Conservation (phyloP, 2,888 invertebrate genomes). For the Melipona beecheii region DNA sequence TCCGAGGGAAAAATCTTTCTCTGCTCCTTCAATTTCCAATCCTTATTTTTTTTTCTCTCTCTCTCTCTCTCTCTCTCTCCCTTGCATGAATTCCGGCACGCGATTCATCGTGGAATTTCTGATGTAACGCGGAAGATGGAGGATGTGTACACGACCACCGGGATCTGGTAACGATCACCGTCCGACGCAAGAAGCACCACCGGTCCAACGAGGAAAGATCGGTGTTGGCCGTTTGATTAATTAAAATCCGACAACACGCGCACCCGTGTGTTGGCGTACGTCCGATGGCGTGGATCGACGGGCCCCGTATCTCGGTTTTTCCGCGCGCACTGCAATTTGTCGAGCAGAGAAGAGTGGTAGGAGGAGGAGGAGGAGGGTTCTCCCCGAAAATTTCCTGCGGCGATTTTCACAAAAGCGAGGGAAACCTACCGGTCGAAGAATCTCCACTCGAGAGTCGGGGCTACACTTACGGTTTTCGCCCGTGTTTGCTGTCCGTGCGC, state of each 20-base stretch:
- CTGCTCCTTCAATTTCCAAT: constrained; percentile 57
- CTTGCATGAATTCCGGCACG: not conserved
- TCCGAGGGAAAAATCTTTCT: constrained; percentile 23
- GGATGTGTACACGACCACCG: constrained; percentile 10
- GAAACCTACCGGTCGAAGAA: constrained; percentile 54
- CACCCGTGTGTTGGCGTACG: constrained; percentile 73
- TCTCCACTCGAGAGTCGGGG: constrained; percentile 28
- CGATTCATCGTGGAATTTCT: constrained; percentile 30
- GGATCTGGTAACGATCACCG: constrained; percentile 55
- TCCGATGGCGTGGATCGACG: constrained; percentile 47
- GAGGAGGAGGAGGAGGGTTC: constrained; percentile 58
- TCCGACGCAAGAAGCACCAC: constrained; percentile 47
- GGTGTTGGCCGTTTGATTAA: constrained; percentile 73
- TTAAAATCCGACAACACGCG: constrained; percentile 73
- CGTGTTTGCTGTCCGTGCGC: constrained; percentile 16
- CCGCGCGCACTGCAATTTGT: constrained; percentile 72
- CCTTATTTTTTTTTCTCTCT: constrained; percentile 53
- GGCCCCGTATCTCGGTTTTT: constrained; percentile 58
- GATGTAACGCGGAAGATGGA: constrained; percentile 4
- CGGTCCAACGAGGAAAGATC: constrained; percentile 40
- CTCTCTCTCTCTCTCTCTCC: too few species aligned
- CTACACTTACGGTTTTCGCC: constrained; percentile 27
- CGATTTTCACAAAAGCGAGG: constrained; percentile 64
- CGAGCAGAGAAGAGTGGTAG: constrained; percentile 25
- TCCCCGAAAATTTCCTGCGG: constrained; percentile 66